These are phyloP conservation scores for Phyto melanocephala DNA, from an alignment of 2,888 invertebrate species.

Conservation along the genomic window DNA sequence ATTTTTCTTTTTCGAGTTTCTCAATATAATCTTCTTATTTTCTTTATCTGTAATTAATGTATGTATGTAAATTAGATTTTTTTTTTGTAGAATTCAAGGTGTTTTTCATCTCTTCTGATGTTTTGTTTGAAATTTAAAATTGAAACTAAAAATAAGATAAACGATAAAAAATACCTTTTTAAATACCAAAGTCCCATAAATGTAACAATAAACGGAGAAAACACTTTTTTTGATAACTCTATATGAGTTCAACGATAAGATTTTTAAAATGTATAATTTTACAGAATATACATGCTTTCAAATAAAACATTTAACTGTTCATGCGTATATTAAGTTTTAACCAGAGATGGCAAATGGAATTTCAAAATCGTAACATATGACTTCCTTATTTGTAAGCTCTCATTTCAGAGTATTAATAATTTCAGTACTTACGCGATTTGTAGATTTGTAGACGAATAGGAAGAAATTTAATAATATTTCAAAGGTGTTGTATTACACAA, in stretches of 20 bases:
- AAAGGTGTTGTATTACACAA: too few species aligned
- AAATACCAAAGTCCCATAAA: conserved; percentile 56
- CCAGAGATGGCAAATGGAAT: too few species aligned
- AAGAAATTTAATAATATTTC: too few species aligned
- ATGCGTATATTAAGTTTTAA: too few species aligned
- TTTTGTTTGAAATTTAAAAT: too few species aligned
- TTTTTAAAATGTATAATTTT: neutral
- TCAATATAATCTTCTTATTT: neutral
- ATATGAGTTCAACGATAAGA: neutral
- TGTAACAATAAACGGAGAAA: neutral
- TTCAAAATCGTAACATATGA: too few species aligned
- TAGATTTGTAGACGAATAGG: too few species aligned
- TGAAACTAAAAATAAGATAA: too few species aligned
- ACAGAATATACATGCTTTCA: neutral
- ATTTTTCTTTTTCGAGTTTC: neutral
- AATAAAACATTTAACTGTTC: too few species aligned
- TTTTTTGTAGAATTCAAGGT: conserved; percentile 29
- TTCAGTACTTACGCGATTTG: too few species aligned
- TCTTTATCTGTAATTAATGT: conserved; percentile 15
- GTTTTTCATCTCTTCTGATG: neutral
- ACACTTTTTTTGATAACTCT: neutral
- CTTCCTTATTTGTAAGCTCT: too few species aligned
- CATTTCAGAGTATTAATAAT: too few species aligned
- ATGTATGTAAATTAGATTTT: conserved; percentile 46
- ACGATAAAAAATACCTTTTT: neutral